phyloP scores from a whole-genome alignment of 2,797 vertebrate genomes.

The Pipistrellus pygmaeus region DNA sequence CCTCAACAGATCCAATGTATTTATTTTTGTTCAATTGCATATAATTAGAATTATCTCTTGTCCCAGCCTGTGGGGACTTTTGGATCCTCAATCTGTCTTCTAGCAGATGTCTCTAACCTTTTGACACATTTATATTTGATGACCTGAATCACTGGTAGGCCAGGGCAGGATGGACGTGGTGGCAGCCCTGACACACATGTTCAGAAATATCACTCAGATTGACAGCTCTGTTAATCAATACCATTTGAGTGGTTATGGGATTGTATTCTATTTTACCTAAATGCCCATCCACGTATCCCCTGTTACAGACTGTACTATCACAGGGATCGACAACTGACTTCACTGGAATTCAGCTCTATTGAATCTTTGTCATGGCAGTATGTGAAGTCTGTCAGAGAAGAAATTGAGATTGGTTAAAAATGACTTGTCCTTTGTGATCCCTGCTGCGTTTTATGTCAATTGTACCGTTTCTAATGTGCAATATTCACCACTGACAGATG shows the following conservation, averaged over 20 bases:
- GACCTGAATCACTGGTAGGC: not conserved
- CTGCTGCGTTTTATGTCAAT: not conserved
- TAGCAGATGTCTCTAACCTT: not conserved
- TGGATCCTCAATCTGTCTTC: not conserved
- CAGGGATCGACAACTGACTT: not conserved
- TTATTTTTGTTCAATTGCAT: not conserved
- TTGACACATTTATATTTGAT: not conserved
- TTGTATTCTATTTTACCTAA: not conserved
- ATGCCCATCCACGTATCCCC: not conserved
- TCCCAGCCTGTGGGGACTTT: not conserved
- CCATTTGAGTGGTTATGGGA: not conserved
- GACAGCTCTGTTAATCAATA: not conserved
- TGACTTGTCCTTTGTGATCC: not conserved
- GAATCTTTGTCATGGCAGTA: not conserved
- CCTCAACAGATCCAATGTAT: not conserved
- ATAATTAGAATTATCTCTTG: not conserved
- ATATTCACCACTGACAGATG: not conserved
- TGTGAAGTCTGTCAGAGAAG: conserved; percentile 40
- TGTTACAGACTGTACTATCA: not conserved
- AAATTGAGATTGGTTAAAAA: conserved; percentile 55
- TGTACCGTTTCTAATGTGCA: conserved; percentile 22
- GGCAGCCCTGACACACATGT: not conserved
- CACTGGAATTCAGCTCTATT: not conserved
- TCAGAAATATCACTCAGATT: not conserved
- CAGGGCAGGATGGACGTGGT: not conserved